Conservation (phyloP, 1,140 invertebrate genomes). For the Tetragnatha versicolor region DNA sequence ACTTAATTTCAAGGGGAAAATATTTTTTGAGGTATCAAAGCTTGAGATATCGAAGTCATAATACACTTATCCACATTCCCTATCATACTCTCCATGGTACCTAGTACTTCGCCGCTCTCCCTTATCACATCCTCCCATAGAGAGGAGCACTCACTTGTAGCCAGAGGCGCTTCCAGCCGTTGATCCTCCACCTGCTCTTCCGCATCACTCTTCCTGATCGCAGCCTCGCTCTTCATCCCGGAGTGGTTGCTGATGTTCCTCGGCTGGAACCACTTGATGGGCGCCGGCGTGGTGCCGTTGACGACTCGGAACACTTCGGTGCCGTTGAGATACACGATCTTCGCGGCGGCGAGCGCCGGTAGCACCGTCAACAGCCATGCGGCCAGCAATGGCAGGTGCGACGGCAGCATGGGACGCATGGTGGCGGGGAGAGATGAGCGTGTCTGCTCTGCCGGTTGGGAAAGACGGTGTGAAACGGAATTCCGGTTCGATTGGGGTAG, state of each 20-base stretch:
- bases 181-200: not conserved
- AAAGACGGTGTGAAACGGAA: not conserved
- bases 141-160: constrained; percentile 51
- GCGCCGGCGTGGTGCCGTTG: not conserved
- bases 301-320: constrained; percentile 6
- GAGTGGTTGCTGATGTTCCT: constrained; percentile 48
- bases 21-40: too few relatives aligned
- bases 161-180: not conserved
- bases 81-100: too few relatives aligned
- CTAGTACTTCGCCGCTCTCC: too few relatives aligned
- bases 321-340: constrained; percentile 43
- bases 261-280: constrained; percentile 13
- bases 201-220: not conserved
- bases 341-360: not conserved
- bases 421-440: not conserved
- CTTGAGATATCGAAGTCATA: too few relatives aligned
- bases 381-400: too few relatives aligned
- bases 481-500: constrained; percentile 17
- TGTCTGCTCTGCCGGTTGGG: too few relatives aligned
- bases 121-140: too few relatives aligned
- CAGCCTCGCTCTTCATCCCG: constrained; percentile 3
- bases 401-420: too few relatives aligned
- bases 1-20: too few relatives aligned
- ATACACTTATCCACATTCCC: too few relatives aligned
- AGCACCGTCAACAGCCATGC: not conserved